Evolutionary conservation across 2,797 vertebrate species (phyloP), one percentile per base, ranked within the genome.

Genomic region (Epinephelus coioides): DNA sequence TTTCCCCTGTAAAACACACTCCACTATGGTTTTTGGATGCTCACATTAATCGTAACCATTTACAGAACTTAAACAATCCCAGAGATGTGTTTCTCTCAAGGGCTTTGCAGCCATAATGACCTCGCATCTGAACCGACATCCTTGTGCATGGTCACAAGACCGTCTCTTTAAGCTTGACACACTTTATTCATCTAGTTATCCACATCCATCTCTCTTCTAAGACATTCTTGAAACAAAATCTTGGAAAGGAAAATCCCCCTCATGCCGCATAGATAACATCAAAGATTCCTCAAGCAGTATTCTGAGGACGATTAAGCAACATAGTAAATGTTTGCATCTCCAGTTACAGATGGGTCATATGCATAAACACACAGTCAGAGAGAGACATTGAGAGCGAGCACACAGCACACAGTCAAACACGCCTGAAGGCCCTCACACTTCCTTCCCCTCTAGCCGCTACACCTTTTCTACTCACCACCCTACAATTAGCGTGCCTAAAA

Each of bases 401-500:
- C 76, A 80, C 54, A 78, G 61, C 71, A 88, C 73, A 85, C 47
- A 86, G 82, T 89, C 85, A 92, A 93, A 92, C 89, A 92, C 66
- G 89, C 91, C 93, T 90, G 72, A 88, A 79, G 91, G 92, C 88
- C 85, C 66, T 90, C 83, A 84, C 85, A 86, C 91, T 94, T 95
- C 93, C 94, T 89, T 82, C 89, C 88, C 83, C 85, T 91, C 81
- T 56, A 89, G 90, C 91, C 88, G 82, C 88, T 88, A 92, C 93
- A 95, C 93, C 92, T 94, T 94, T 91, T 89, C 71, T 88, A 69
- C 88, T 86, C 89, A 76, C 82, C 89, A 96, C 90, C 93, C 94
- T 94, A 81, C 89, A 94, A 95, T 95, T 95, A 95, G 78, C 88
- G 67, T 92, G 83, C 92, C 92, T 93, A 91, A 93, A 92, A 93